Evolutionary conservation across 2,797 vertebrate genomes (phyloP), one percentile per base, ranked within the genome.

Genomic region (Myotis pilosus): DNA sequence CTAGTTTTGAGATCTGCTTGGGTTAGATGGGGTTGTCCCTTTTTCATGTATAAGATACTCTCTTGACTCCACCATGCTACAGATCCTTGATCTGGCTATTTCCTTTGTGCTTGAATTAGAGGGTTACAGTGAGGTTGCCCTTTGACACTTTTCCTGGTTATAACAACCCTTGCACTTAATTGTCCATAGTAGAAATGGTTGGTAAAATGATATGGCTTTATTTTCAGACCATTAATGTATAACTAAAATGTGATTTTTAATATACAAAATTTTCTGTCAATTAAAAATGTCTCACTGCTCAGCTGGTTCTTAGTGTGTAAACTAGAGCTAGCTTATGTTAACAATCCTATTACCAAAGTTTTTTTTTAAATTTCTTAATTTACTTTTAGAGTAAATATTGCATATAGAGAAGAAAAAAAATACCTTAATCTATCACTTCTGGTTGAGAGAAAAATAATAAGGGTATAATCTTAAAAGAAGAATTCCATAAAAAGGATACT

Each of bases 311-410:
- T 93, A 36, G 20, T 89, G 19, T 91, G 13, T 91, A 74, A 91
- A 78, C 13, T 89, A 81, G 80, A 79, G 38, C 19, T 91, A 36
- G 86, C 51, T 91, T 92, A 19, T 87, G 41, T 51, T 80, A 84
- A 84, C 9, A 74, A 15, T 64, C 13, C 53, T 69, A 5, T 62
- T 72, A 86, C 25, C n/a, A 93, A 82, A 89, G 19, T 1, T 25
- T 79, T 90, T 94, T 87, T n/a, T 51, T 89, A 89, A 69, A 82
- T 66, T 76, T 95, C 13, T 90, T 85, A 81, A 44, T 66, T 87
- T 88, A 44, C 25, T 91, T 82, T 94, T 87, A 95, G 4, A 72
- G 2, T 89, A 91, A 94, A 51, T 87, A 84, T 69, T 95, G 53
- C 25, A 19, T 62, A 74, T 20, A 94, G 30, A 62, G 41, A 60